Base-by-base conservation (phyloP, 2,113 vertebrate genomes). In the Collichthys lucidus region DNA sequence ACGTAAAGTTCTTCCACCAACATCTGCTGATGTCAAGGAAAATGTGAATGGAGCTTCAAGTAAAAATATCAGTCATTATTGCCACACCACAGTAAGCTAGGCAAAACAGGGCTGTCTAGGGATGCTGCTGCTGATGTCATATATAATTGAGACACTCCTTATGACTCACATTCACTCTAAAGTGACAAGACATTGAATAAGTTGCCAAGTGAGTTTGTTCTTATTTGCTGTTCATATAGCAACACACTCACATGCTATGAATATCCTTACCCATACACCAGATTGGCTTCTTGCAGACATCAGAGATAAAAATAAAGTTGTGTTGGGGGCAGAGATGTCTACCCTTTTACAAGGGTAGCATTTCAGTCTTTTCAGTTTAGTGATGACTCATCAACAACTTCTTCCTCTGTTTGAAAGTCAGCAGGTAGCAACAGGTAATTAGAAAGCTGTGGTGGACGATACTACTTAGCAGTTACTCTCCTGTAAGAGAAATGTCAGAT, bases 101-200 rank as follows among this genome's bases (percentile, higher is more conserved):
- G 4, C 57, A n/a, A 14, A 12, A n/a, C 42, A 74, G 35, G 15
- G 15, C 53, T 26, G 56, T 20, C 19, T 4, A 6, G 57, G 64
- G 49, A 57, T 11, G 65, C 50, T 42, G 22, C 6, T 46, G 55
- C 1, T 73, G 52, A 78, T 3, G 22, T 80, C 57, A 88, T 62
- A 16, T 62, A 29, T 16, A n/a, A 42, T 1, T 0, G 17, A 22
- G 77, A 35, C 71, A 87, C 90, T 84, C 86, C 86, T 85, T 4
- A 15, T 93, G 90, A 93, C 65, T 94, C 85, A 93, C 16, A 35
- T 20, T 35, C 0, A 2, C n/a, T 68, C 6, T 1, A 8, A n/a
- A 52, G 17, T 53, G 3, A 49, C 29, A 72, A 1, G 4, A 40
- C 40, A 31, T 0, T 1, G 2, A 60, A 5, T 3, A 29, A 15